A percentile compares a stretch with the other conserved stretches of the same genome.
Conservation (phyloP, 2,113 vertebrate species). For the Ptilorrhoa leucosticta region DNA sequence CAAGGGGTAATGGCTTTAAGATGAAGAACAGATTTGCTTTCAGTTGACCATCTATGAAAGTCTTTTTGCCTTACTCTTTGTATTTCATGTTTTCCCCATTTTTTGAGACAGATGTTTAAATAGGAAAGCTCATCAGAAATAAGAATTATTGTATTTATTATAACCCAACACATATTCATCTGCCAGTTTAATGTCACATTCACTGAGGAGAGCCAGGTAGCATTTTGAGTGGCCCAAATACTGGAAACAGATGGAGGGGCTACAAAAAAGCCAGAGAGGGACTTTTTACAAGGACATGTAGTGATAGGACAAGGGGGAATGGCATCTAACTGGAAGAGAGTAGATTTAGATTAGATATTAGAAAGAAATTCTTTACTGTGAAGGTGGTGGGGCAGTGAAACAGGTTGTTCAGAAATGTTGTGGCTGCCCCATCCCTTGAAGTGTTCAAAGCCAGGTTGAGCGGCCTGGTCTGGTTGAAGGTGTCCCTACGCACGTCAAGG, state of each 20-base stretch:
- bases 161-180: rapidly evolving
- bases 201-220: background rate
- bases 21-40: background rate
- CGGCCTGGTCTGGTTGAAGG: background rate
- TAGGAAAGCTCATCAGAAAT: background rate
- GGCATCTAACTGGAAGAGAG: background rate
- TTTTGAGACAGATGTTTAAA: background rate
- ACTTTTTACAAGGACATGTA: background rate
- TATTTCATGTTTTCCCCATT: background rate
- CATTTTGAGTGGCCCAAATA: background rate
- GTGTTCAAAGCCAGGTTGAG: background rate
- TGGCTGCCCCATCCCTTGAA: background rate
- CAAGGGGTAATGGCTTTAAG: background rate
- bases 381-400: background rate
- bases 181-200: background rate
- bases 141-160: background rate
- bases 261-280: background rate
- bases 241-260: background rate
- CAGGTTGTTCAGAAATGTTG: background rate
- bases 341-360: background rate
- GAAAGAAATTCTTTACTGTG: background rate
- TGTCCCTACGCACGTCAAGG: rapidly evolving
- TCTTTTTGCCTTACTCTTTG: background rate
- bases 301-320: rapidly evolving
- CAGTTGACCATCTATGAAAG: background rate